Base-by-base conservation (phyloP, 1,140 invertebrate species). In the Cataglyphis hispanica region DNA sequence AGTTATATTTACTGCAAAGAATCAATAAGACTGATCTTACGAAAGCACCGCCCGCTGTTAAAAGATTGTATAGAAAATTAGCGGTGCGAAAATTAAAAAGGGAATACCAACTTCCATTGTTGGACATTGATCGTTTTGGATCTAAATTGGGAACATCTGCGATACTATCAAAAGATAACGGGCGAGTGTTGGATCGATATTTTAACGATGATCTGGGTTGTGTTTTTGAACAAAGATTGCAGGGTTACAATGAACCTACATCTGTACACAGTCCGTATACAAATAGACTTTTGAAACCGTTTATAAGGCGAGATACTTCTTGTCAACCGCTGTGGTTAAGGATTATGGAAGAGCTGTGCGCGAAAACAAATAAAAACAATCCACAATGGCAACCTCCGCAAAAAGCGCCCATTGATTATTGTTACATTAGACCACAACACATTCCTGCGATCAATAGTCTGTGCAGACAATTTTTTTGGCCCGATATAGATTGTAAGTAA, bases 401-500 rank as follows among this genome's bases (percentile, higher is more conserved):
- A 11, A 83, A 67, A 19, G 93, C 95, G 16, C 94, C 97, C 1
- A 96, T 98, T n/a, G 97, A 98, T 94, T 99, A 97, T 95, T 98
- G 97, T 84, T 99, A 98, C 93, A 97, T 99, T 1, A 96, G 97
- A 43, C 98, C 98, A 8, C 97, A 98, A 91, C 98, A 98, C 92
- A 98, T 99, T 85, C 97, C 98, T 2, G 97, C 98, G 0, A 97
- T 99, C 43, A 99, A 99, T 94, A 96, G 96, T 69, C 93, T 99
- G 11, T 98, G 97, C 72, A 96, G 97, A 84, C 96, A 97, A 90
- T 98, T 97, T 93, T 99, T 99, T 94, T 99, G 98, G 98, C 97
- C 98, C 11, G 98, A 98, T 46, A 98, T 99, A 85, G 98, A 99
- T 94, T 95, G 98, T 98, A 95, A 96, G 96, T 96, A 81, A 40